Percentiles rank a stretch among this genome's conserved stretches.
phyloP scores from a whole-genome alignment of 2,797 vertebrate genomes.

The Adelosebastes latens region DNA sequence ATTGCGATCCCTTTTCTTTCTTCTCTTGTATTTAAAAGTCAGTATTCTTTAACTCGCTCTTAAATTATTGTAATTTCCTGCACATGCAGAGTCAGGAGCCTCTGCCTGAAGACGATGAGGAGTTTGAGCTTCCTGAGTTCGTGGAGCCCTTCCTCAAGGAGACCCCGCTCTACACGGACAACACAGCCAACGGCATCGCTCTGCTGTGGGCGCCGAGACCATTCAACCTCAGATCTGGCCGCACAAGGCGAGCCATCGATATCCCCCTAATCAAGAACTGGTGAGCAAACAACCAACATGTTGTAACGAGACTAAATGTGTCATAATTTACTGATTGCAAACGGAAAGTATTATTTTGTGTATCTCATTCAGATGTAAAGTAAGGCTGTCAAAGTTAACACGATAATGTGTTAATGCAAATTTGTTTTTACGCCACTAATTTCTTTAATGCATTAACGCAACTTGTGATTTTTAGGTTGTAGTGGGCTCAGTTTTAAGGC shows the following conservation, averaged over 20 bases:
- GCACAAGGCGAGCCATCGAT: conserved; percentile 95
- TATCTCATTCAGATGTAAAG: neutral
- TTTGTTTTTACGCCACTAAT: too few species aligned
- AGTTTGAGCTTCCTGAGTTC: conserved; percentile 97
- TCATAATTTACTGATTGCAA: neutral
- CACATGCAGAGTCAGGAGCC: conserved; percentile 92
- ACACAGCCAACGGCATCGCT: conserved; percentile 98
- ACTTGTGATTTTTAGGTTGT: too few species aligned
- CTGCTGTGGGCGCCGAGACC: conserved; percentile 97
- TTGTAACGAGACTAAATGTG: neutral
- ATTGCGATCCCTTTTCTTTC: neutral
- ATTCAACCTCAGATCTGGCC: conserved; percentile 96
- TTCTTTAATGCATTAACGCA: too few species aligned
- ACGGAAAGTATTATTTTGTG: neutral
- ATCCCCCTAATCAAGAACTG: conserved; percentile 99
- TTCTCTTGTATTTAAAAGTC: neutral
- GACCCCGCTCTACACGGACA: conserved; percentile 96
- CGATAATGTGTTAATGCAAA: too few species aligned
- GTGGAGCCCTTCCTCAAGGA: conserved; percentile 98
- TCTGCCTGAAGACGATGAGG: conserved; percentile 96
- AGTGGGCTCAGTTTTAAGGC: too few species aligned
- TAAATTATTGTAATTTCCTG: neutral
- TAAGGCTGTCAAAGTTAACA: accelerated
- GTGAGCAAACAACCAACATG: conserved; percentile 72
- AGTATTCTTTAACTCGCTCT: neutral